Base-by-base conservation (phyloP, 2,797 vertebrate species). In the Neosilurus hyrtlii region DNA sequence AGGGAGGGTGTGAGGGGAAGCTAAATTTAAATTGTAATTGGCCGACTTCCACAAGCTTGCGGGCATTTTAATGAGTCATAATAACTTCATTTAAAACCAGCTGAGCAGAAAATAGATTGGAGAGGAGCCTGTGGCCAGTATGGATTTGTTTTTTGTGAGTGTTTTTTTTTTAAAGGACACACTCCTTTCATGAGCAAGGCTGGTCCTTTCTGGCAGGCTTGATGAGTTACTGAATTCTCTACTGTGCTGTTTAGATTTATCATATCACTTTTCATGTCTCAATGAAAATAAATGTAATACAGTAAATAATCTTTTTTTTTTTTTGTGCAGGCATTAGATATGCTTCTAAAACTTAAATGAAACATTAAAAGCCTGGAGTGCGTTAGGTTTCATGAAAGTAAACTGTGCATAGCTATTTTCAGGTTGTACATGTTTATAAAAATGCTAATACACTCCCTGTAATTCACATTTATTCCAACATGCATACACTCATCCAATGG, bases 21-120 rank as follows among this genome's bases (percentile, higher is more conserved):
- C 96, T 99, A 97, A 97, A 99, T 99, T 98, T 98, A 99, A 98
- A 98, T 98, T 95, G 97, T 97, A 98, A 99, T 99, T 98, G 97
- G 97, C 97, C 96, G 95, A 97, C 96, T 97, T 99, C 97, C 97
- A 98, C 97, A 95, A 96, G 96, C 97, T 98, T 96, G 96, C 96
- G 96, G 97, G 96, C 97, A 96, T 99, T 99, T 99, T 99, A 99
- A 99, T 99, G 97, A 99, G 96, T 99, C 97, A 98, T 98, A 99
- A 98, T 99, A 99, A 99, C 97, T 98, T 99, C 96, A 98, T 98
- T 99, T 98, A 99, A 99, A 99, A 97, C 97, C 97, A 99, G 97
- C 97, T 99, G 97, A 99, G 97, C 97, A 99, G 96, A 99, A 99
- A 99, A 99, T 99, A 98, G 97, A 98, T 98, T 96, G 96, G 96